Evolutionary conservation across 1,140 invertebrate genomes (phyloP), one percentile per base, ranked within the genome.

Genomic region (Sitophilus oryzae): DNA sequence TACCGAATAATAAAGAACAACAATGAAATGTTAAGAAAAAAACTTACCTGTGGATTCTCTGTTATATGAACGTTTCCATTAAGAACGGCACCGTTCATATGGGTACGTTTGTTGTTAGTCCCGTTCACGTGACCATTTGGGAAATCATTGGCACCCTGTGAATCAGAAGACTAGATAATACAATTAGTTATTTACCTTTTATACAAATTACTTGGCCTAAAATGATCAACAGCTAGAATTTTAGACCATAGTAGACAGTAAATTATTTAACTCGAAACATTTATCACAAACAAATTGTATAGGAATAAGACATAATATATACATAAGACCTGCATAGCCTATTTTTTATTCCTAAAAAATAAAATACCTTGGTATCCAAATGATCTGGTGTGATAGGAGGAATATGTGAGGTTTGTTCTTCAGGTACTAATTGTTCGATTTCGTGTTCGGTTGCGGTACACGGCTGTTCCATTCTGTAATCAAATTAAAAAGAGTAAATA

Each of bases 21-120:
- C n/a, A n/a, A n/a, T n/a, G n/a, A n/a, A n/a, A n/a, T n/a, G n/a
- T n/a, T n/a, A n/a, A n/a, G n/a, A n/a, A n/a, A n/a, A n/a, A n/a
- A n/a, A n/a, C n/a, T n/a, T 70, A 81, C 78, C 72, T 78, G 74
- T 41, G 77, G 75, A 70, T 78, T 79, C 68, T 79, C 76, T 35
- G 73, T 77, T 36, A 78, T 77, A 50, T 73, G 68, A 43, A 77
- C 66, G 64, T 73, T 69, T 40, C 73, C 73, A 47, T 66, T 67
- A 6, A 59, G 25, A 21, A 67, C 62, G 48, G 73, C 69, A 21
- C 74, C 75, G 59, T 78, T 76, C 18, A 69, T 60, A 48, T 71
- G 62, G 2, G 56, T 19, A n/a, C 15, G 46, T 51, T 69, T 69
- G 9, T 52, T 36, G 9, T 52, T 36, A 2, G 44, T 49, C 35